Base-by-base conservation (phyloP, 2,113 vertebrate genomes). In the Ploceus nigricollis region DNA sequence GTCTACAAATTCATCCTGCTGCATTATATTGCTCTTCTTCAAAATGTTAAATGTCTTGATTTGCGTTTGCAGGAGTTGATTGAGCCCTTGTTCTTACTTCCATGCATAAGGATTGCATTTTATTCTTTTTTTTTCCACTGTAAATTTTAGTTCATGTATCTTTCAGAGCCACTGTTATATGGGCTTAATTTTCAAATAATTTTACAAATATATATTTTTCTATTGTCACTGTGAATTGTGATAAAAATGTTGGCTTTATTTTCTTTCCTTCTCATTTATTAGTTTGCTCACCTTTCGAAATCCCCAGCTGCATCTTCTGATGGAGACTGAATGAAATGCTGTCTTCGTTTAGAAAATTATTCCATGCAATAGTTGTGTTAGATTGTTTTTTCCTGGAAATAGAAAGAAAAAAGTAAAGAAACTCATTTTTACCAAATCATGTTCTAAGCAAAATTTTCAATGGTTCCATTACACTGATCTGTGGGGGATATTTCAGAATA, bases 41-140 rank as follows among this genome's bases (percentile, higher is more conserved):
- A 68, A 92, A 84, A 95, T 73, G 54, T 73, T 76, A 90, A 78
- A 87, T 48, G 42, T 78, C 73, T 78, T 86, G 60, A 96, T 96
- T 94, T 94, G 24, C 78, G 86, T 96, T 87, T 94, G 51, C 66
- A 75, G 70, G 53, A 89, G 37, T 60, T 95, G 88, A 92, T 79
- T 95, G 78, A 82, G 85, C 28, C 33, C 60, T 94, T 94, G 61
- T 75, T 89, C 60, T 85, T 86, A 25, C 78, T 85, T 81, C 71
- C 89, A 39, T 70, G 66, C 19, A 4, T 22, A 88, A 44, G 1
- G 4, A 56, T 53, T 71, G 16, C 11, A 58, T 83, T 88, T 56
- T 40, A 57, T 89, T 60, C 5, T 56, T 44, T 35, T 58, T 35
- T 61, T 77, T 81, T 45, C 7, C 11, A n/a, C 33, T n/a, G 7